phyloP scores from a whole-genome alignment of 1,140 invertebrate genomes.

The Drosophila tropicalis region DNA sequence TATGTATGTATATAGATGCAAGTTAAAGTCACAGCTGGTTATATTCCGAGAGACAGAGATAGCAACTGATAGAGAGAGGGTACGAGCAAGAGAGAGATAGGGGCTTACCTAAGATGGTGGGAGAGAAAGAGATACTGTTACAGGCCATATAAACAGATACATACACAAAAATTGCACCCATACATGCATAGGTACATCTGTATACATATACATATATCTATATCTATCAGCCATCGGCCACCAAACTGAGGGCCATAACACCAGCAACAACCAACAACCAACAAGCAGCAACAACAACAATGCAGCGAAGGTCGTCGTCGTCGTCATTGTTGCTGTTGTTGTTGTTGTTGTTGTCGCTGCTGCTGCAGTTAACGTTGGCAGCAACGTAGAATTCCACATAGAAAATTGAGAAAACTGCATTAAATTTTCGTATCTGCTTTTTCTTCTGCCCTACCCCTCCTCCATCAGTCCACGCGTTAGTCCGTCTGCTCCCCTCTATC shows the following conservation, averaged over 20 bases:
- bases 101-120: background rate
- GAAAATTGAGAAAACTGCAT: constrained; percentile 78
- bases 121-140: constrained; percentile 36
- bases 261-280: constrained; percentile 28
- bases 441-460: background rate
- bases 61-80: constrained; percentile 33
- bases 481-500: background rate
- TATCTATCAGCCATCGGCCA: constrained; percentile 36
- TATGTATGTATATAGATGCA: constrained; percentile 22
- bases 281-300: constrained; percentile 35
- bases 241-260: constrained; percentile 46
- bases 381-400: constrained; percentile 60
- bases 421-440: constrained; percentile 64
- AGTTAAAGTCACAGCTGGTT: constrained; percentile 16
- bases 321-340: constrained; percentile 31
- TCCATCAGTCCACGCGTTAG: background rate
- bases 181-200: constrained; percentile 7
- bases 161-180: constrained; percentile 27
- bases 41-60: constrained; percentile 26
- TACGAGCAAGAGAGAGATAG: constrained; percentile 27
- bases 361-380: constrained; percentile 30
- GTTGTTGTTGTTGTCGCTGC: constrained; percentile 11
- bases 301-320: constrained; percentile 61
- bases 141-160: constrained; percentile 52
- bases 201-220: constrained; percentile 1